Percentiles rank a stretch among this genome's conserved stretches.
Conservation (phyloP, 2,113 vertebrate genomes). For the Cynoglossus semilaevis region DNA sequence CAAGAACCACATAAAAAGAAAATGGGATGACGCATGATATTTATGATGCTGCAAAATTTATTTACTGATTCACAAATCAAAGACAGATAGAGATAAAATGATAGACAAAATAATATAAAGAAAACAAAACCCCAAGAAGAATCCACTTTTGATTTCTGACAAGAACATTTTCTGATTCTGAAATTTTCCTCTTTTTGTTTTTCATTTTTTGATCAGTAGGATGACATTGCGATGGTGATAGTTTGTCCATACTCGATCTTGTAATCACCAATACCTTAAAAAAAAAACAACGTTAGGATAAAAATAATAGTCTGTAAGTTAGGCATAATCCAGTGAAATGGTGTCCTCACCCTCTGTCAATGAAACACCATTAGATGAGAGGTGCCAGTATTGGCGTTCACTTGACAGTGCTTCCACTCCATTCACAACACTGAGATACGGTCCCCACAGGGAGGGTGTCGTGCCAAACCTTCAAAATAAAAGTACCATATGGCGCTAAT, state of each 20-base stretch:
- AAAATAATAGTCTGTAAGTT: not conserved
- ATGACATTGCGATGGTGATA: slow-evolving; percentile 78
- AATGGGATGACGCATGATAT: too few species aligned
- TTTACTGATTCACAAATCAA: too few species aligned
- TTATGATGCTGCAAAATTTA: too few species aligned
- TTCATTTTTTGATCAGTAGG: slow-evolving; percentile 51
- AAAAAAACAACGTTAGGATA: slow-evolving; percentile 18
- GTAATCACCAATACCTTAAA: slow-evolving; percentile 84
- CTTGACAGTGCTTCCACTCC: slow-evolving; percentile 70
- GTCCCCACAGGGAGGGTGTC: slow-evolving; percentile 80
- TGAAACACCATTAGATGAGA: slow-evolving; percentile 62
- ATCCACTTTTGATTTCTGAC: not conserved
- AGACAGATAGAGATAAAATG: too few species aligned
- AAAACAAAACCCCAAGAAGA: not conserved
- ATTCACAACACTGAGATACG: slow-evolving; percentile 81
- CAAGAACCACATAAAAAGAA: too few species aligned
- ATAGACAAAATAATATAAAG: too few species aligned
- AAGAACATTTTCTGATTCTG: too few species aligned
- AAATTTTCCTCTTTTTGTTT: too few species aligned
- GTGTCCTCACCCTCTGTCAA: slow-evolving; percentile 80
- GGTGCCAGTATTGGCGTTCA: slow-evolving; percentile 83
- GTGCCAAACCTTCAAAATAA: slow-evolving; percentile 77
- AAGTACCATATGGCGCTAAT: slow-evolving; percentile 3
- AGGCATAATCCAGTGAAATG: not conserved
- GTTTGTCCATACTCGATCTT: slow-evolving; percentile 72